Percentiles rank a stretch among this genome's conserved stretches.
phyloP scores from a whole-genome alignment of 2,113 vertebrate genomes.

The Sorex araneus region DNA sequence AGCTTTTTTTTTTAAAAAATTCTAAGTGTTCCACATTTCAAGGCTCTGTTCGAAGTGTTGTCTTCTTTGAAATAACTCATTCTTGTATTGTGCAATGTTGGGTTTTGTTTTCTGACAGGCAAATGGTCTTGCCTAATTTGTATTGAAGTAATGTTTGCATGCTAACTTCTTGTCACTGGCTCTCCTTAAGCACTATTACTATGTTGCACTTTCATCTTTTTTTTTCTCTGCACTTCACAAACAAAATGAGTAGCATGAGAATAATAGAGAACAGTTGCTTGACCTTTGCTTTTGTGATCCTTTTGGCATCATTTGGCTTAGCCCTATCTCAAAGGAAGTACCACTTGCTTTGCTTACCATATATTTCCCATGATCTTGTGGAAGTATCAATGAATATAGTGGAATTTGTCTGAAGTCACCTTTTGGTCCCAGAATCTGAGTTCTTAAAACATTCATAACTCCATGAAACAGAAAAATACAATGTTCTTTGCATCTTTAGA shows the following conservation, averaged over 20 bases:
- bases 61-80: constrained; percentile 1
- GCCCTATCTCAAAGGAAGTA: neutral
- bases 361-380: neutral
- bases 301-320: neutral
- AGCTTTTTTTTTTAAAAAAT: neutral
- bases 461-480: neutral
- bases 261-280: neutral
- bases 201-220: neutral
- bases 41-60: neutral
- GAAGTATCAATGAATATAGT: neutral
- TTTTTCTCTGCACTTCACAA: neutral
- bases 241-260: neutral
- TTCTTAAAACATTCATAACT: neutral
- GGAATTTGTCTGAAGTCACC: neutral
- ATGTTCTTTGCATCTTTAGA: neutral
- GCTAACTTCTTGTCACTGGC: neutral
- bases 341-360: neutral
- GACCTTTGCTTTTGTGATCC: neutral
- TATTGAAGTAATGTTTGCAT: neutral
- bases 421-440: neutral
- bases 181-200: neutral
- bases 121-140: neutral
- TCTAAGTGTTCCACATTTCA: constrained; percentile 3
- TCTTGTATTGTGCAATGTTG: neutral
- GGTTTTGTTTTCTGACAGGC: constrained; percentile 24